Evolutionary conservation across 1,140 invertebrate genomes (phyloP).

Genomic region (Drosophila takahashii): DNA sequence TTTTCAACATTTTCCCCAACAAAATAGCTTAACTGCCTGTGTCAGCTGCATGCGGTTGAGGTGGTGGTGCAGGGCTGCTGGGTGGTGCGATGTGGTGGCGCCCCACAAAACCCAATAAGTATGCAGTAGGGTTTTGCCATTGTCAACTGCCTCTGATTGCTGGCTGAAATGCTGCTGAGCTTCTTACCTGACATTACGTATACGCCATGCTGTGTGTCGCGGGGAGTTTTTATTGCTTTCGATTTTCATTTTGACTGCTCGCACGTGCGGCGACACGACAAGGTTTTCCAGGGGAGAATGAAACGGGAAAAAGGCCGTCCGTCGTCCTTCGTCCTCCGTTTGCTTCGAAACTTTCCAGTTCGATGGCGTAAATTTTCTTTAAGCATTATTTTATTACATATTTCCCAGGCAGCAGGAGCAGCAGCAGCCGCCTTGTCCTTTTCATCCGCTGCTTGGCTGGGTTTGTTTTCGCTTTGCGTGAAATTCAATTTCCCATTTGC

Average conservation of each 20-base stretch:
- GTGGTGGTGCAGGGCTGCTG: slow-evolving; percentile 4
- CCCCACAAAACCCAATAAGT: slow-evolving; percentile 67
- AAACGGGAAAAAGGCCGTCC: slow-evolving; percentile 7
- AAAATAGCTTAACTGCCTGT: slow-evolving; percentile 63
- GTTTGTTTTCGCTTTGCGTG: slow-evolving; percentile 76
- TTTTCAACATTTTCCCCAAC: slow-evolving; percentile 51
- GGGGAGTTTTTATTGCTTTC: slow-evolving; percentile 76
- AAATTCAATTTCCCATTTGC: slow-evolving; percentile 81
- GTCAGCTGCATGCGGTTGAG: slow-evolving; percentile 45
- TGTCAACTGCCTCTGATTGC: slow-evolving; percentile 59
- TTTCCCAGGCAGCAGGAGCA: slow-evolving; percentile 26
- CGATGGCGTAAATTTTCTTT: slow-evolving; percentile 77
- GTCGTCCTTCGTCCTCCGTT: slow-evolving; percentile 6
- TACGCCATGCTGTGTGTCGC: slow-evolving; percentile 59
- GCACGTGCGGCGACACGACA: slow-evolving; percentile 68
- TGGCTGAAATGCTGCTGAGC: slow-evolving; percentile 43
- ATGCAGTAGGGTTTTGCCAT: slow-evolving; percentile 66
- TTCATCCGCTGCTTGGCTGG: slow-evolving; percentile 51
- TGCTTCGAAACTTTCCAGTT: slow-evolving; percentile 66
- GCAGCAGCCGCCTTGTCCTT: slow-evolving; percentile 26
- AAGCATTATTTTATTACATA: slow-evolving; percentile 81
- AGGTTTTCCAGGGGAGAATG: neutral
- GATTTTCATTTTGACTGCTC: slow-evolving; percentile 78
- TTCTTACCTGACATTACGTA: slow-evolving; percentile 62
- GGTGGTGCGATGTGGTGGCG: slow-evolving; percentile 25